Evolutionary conservation across 2,797 vertebrate genomes (phyloP).

Genomic region (Todus mexicanus): DNA sequence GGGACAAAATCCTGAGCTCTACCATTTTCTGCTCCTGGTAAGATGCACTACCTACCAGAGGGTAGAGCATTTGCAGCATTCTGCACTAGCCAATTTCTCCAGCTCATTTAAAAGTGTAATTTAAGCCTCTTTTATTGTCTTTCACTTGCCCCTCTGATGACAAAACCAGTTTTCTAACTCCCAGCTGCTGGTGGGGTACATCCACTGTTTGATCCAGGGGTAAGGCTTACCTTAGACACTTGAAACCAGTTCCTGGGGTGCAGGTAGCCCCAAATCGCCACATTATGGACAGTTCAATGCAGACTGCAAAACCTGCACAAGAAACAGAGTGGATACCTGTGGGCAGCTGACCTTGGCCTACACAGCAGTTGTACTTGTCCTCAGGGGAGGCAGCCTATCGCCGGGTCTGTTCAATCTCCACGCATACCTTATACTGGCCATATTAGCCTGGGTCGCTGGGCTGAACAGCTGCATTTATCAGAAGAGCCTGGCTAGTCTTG

Average conservation of each 20-base stretch:
- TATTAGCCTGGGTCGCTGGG: background rate
- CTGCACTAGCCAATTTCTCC: background rate
- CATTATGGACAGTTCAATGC: background rate
- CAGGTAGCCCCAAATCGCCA: background rate
- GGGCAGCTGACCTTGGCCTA: background rate
- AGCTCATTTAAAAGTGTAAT: constrained; percentile 33
- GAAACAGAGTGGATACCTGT: background rate
- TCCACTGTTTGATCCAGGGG: background rate
- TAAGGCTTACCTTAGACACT: background rate
- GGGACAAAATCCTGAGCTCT: background rate
- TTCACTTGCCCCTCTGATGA: background rate
- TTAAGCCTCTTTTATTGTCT: background rate
- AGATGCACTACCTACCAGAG: background rate
- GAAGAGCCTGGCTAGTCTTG: background rate
- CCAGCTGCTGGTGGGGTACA: background rate
- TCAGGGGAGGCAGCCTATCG: background rate
- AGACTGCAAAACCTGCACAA: background rate
- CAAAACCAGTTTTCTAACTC: background rate
- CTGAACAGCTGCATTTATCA: background rate
- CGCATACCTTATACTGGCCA: background rate
- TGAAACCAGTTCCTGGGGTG: background rate
- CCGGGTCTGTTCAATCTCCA: background rate
- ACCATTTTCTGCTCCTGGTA: background rate
- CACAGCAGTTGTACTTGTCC: background rate
- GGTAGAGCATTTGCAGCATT: background rate